Percentiles rank a stretch among this genome's conserved stretches.
phyloP scores from a whole-genome alignment of 2,888 invertebrate species.

The Stramonita haemastoma region DNA sequence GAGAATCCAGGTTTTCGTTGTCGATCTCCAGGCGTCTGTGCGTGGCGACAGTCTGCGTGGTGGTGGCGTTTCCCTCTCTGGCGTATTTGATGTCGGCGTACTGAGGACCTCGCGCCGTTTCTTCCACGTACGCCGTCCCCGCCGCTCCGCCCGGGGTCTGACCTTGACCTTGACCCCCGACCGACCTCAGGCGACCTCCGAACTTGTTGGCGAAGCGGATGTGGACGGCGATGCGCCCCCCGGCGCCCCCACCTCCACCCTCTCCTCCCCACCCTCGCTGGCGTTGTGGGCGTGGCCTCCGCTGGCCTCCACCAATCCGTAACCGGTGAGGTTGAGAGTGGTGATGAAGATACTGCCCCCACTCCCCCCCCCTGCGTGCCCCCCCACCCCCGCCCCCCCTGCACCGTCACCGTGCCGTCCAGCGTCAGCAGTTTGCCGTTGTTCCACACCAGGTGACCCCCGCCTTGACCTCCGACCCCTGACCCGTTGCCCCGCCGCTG shows the following conservation, averaged over 20 bases:
- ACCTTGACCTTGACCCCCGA: slow-evolving; percentile 51
- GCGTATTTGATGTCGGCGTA: slow-evolving; percentile 67
- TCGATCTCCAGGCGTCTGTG: slow-evolving; percentile 60
- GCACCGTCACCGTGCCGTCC: slow-evolving; percentile 62
- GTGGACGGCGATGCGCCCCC: slow-evolving; percentile 62
- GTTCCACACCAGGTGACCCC: slow-evolving; percentile 61
- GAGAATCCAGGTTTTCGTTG: slow-evolving; percentile 61
- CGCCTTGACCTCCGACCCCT: slow-evolving; percentile 64
- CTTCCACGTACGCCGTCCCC: slow-evolving; percentile 66
- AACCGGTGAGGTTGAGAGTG: slow-evolving; percentile 66
- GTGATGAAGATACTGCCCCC: slow-evolving; percentile 64
- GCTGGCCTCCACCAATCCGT: slow-evolving; percentile 61
- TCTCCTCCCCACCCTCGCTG: slow-evolving; percentile 51
- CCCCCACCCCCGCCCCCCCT: slow-evolving; percentile 56
- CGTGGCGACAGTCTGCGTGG: slow-evolving; percentile 47
- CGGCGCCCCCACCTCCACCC: slow-evolving; percentile 49
- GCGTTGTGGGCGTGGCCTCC: slow-evolving; percentile 53
- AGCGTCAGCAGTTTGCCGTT: slow-evolving; percentile 60
- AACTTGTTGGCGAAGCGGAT: slow-evolving; percentile 60
- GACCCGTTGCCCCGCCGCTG: slow-evolving; percentile 65
- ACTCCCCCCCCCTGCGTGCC: slow-evolving; percentile 64
- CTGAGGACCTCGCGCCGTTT: slow-evolving; percentile 66
- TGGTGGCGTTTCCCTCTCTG: slow-evolving; percentile 45
- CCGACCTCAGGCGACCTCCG: slow-evolving; percentile 57
- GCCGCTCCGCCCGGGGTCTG: slow-evolving; percentile 64